Percentiles rank a stretch among this genome's conserved stretches.
These are phyloP conservation scores for Tigriopus californicus DNA, from an alignment of 2,888 invertebrate genomes.

Conservation along the genomic window DNA sequence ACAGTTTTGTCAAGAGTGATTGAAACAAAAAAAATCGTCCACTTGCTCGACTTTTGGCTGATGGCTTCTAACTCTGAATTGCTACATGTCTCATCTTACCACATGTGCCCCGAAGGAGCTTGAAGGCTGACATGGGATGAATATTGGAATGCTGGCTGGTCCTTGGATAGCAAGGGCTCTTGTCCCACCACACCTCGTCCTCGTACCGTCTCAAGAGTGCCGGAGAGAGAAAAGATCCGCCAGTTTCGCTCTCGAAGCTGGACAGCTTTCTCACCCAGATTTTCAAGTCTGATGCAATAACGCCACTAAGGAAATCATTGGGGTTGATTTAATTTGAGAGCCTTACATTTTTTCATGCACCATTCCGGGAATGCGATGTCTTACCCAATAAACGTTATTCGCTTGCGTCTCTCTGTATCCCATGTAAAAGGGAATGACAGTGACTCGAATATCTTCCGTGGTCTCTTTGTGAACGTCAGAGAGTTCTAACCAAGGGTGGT, in stretches of 20 bases:
- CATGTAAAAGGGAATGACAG: conserved; percentile 97
- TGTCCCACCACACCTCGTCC: conserved; percentile 95
- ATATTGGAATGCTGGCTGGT: conserved; percentile 88
- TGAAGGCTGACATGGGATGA: conserved; percentile 91
- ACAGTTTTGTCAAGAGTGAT: no score
- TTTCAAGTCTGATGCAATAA: conserved; percentile 90
- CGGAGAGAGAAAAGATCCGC: conserved; percentile 75
- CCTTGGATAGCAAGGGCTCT: conserved; percentile 74
- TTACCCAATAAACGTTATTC: conserved; percentile 77
- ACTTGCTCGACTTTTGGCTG: no score
- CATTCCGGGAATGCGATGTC: conserved; percentile 17
- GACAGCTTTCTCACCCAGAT: conserved; percentile 67
- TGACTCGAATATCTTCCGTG: conserved; percentile 84
- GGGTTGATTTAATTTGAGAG: not conserved
- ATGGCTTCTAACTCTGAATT: no score
- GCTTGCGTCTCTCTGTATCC: conserved; percentile 54
- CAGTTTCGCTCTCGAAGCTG: conserved; percentile 92
- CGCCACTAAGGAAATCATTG: conserved; percentile 51
- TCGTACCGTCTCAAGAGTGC: conserved; percentile 70
- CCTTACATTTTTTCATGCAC: not conserved
- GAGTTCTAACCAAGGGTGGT: conserved; percentile 88
- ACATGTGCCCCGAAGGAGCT: conserved; percentile 94
- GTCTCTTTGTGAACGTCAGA: conserved; percentile 95
- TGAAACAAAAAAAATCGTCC: no score
- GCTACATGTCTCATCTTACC: conserved; percentile 50